Evolutionary conservation across 2,113 vertebrate genomes (phyloP), one percentile per base, ranked within the genome.

Genomic region (Hydrochoerus hydrochaeris): DNA sequence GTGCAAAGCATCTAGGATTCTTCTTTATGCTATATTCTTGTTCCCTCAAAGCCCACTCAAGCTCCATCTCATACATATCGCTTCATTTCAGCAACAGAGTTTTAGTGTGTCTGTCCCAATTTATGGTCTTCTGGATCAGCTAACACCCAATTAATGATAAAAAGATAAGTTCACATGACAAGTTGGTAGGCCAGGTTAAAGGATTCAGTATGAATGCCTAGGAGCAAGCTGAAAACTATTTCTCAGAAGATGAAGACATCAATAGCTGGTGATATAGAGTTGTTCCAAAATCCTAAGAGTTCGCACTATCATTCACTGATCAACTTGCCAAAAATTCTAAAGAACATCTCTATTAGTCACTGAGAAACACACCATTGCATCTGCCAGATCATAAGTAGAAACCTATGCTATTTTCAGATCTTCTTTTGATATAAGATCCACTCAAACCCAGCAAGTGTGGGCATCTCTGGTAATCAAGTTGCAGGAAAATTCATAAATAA

Each of bases 11-110:
- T 49, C 54, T 13, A 58, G 52, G 7, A 9, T 12, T 38, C 32
- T 73, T 91, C 19, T 32, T 57, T 8, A 35, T 69, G 28, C 12
- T 16, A 20, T 32, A 81, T 54, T 30, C 35, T 41, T 57, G 19
- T 69, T 44, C 62, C 49, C 63, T 69, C 10, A 9, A 82, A 49
- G 16, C 49, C 78, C 35, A n/a, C 5, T 46, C 8, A 24, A 24
- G 30, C 2, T 38, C 9, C 16, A 2, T n/a, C 1, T 38, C 38
- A 12, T 71, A 63, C 1, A 19, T 46, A 52, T 4, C 2, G 5
- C 32, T 49, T 60, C 77, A 44, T 30, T 75, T 49, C 69, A 11
- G 9, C 9, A 22, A 60, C 57, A 32, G 19, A 73, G 22, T 28
- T 13, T 24, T n/a, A 8, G 46, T 22, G 5, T 69, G 26, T 26